Percentiles rank a stretch among this genome's conserved stretches.
These are phyloP conservation scores for Synchiropus splendidus DNA, from an alignment of 2,113 vertebrate genomes.

Conservation along the genomic window DNA sequence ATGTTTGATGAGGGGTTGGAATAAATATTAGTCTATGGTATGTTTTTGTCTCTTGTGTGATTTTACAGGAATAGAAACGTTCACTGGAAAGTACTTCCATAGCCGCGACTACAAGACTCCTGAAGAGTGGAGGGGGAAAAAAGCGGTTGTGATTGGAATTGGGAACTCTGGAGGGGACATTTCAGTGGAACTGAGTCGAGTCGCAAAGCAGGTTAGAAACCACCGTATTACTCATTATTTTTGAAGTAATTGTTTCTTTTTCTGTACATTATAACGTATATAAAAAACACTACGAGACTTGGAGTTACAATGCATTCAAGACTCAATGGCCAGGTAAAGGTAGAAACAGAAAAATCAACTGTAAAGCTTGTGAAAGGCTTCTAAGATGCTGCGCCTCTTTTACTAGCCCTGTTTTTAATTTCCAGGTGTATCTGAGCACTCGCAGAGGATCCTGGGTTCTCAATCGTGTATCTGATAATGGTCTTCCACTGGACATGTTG, in stretches of 20 bases:
- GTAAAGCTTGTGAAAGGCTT: too few relatives aligned
- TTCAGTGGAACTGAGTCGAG: constrained; percentile 84
- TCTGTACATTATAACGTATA: too few relatives aligned
- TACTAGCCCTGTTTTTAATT: background rate
- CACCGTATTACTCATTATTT: too few relatives aligned
- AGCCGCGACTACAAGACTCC: constrained; percentile 85
- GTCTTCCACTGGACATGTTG: constrained; percentile 73
- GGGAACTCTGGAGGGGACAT: constrained; percentile 90
- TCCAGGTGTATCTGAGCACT: constrained; percentile 87
- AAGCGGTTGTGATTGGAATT: constrained; percentile 77
- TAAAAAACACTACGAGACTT: too few relatives aligned
- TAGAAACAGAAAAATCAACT: too few relatives aligned
- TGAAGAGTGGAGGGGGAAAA: constrained; percentile 69
- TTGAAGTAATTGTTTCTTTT: too few relatives aligned
- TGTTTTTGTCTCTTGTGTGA: too few relatives aligned
- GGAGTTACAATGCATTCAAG: too few relatives aligned
- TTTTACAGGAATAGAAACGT: constrained; percentile 78
- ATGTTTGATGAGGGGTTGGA: too few relatives aligned
- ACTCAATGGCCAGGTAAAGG: too few relatives aligned
- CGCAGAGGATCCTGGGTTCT: constrained; percentile 80
- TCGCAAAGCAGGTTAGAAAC: constrained; percentile 81
- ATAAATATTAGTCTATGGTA: background rate
- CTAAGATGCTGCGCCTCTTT: too few relatives aligned
- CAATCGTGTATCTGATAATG: constrained; percentile 69
- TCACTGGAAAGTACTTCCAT: constrained; percentile 79